Percentiles rank a stretch among this genome's conserved stretches.
Conservation (phyloP, 2,797 vertebrate species). For the Schizopygopsis pylzovi region DNA sequence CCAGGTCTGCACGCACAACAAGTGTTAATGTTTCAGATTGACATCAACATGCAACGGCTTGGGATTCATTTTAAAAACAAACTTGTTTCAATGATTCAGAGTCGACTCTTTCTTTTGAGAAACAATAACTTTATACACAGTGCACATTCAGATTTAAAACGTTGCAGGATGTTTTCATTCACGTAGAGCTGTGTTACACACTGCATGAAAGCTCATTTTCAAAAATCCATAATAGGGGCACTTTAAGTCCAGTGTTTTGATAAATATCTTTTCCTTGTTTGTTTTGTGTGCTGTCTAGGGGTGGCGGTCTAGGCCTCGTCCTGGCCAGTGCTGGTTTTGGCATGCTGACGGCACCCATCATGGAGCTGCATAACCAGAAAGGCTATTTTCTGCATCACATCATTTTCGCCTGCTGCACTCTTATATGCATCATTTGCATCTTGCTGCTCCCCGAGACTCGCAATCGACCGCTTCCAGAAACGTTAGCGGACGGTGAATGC, state of each 20-base stretch:
- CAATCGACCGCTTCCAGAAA: slow-evolving; percentile 90
- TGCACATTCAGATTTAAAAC: neutral
- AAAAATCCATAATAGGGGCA: neutral
- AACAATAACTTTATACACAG: neutral
- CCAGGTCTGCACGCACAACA: too few relatives aligned
- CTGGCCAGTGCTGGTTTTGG: slow-evolving; percentile 95
- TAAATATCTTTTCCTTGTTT: neutral
- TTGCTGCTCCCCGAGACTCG: slow-evolving; percentile 93
- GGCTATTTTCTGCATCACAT: slow-evolving; percentile 98
- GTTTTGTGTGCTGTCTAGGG: slow-evolving; percentile 72
- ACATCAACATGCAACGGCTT: neutral
- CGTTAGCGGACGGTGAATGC: slow-evolving; percentile 87
- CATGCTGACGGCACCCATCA: slow-evolving; percentile 95
- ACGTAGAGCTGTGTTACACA: neutral
- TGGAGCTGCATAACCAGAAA: slow-evolving; percentile 98
- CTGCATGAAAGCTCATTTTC: neutral
- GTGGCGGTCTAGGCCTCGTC: slow-evolving; percentile 91
- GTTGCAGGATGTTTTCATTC: neutral
- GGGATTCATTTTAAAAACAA: neutral
- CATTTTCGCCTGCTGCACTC: slow-evolving; percentile 97
- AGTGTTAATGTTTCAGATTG: too few relatives aligned
- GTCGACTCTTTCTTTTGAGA: neutral
- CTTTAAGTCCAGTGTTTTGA: neutral
- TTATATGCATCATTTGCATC: slow-evolving; percentile 99
- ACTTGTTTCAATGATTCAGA: neutral